These are phyloP conservation scores for Drosophila baimaii DNA, from an alignment of 1,140 invertebrate species.

Conservation along the genomic window DNA sequence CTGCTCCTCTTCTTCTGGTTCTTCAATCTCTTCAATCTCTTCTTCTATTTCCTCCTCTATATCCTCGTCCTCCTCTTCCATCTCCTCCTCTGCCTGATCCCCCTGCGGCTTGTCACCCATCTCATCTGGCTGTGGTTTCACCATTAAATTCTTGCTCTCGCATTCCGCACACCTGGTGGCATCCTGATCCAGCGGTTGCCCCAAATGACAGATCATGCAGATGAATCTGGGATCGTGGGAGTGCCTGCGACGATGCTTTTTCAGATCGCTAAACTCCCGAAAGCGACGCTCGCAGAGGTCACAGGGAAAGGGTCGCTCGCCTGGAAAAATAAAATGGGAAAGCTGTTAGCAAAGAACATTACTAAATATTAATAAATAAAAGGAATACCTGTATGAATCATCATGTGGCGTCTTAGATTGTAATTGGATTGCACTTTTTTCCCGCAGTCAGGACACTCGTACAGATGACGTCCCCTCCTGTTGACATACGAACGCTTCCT, in stretches of 20 bases:
- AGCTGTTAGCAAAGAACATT: not conserved
- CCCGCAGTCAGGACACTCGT: conserved; percentile 75
- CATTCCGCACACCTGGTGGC: conserved; percentile 74
- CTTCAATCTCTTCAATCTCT: not conserved
- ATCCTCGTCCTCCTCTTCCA: conserved; percentile 14
- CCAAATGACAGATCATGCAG: conserved; percentile 85
- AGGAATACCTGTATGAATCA: conserved; percentile 79
- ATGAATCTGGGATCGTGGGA: conserved; percentile 86
- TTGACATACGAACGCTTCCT: conserved; percentile 53
- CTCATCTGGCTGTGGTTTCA: conserved; percentile 45
- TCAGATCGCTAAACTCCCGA: conserved; percentile 85
- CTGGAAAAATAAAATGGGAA: conserved; percentile 22
- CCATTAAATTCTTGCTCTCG: conserved; percentile 68
- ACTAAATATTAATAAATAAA: no score
- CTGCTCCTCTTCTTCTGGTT: conserved; percentile 8
- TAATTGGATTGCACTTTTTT: conserved; percentile 83
- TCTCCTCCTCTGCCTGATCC: conserved; percentile 9
- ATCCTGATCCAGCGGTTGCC: conserved; percentile 67
- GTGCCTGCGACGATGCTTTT: conserved; percentile 85
- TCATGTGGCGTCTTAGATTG: conserved; percentile 80
- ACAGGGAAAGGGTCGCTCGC: conserved; percentile 83
- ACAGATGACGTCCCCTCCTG: conserved; percentile 62
- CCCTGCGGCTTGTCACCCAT: not conserved
- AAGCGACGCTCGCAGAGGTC: conserved; percentile 86
- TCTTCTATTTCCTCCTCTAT: conserved; percentile 14